Evolutionary conservation across 2,113 vertebrate genomes (phyloP), one percentile per base, ranked within the genome.

Genomic region (Ramphastos sulfuratus): DNA sequence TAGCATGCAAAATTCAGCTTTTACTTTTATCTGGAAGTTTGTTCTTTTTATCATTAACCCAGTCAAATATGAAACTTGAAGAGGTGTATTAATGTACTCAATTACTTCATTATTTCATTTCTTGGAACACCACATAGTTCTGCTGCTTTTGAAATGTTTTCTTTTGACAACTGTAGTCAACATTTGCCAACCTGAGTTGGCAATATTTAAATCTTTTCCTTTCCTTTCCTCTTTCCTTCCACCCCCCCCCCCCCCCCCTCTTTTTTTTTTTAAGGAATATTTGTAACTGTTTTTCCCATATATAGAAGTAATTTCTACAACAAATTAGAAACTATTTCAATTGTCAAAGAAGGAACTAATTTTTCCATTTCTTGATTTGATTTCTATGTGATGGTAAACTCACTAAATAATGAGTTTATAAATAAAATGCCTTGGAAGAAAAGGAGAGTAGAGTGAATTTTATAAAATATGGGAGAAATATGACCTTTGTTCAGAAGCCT

Each of bases 401-500:
- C 19, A 4, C 55, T 33, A 69, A 92, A 84, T 39, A 39, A 39
- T 39, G 37, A 39, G 11, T 39, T 39, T 39, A 39, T 39, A 39
- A 58, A 85, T 46, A 94, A 94, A 95, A 87, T 31, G 9, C 14
- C 67, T 31, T 60, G 71, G 50, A 66, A 93, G 52, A 54, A 81
- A 90, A 66, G 44, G 75, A 80, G 44, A 46, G 44, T 16, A 15
- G 44, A 95, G 39, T 79, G 80, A 94, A 73, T 87, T 91, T 58
- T 60, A 67, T 58, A 81, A 69, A 92, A 46, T 50, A 72, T 73
- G 76, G 39, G 66, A 66, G 82, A 50, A 92, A 54, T 35, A 69
- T 94, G 92, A 93, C 90, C 85, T 94, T 64, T 85, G 69, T 61
- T 90, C 56, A 82, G 56, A 82, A 85, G 72, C 52, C 37, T 94